Evolutionary conservation across 2,113 vertebrate species (phyloP), one percentile per base, ranked within the genome.

Genomic region (Nibea coibor): DNA sequence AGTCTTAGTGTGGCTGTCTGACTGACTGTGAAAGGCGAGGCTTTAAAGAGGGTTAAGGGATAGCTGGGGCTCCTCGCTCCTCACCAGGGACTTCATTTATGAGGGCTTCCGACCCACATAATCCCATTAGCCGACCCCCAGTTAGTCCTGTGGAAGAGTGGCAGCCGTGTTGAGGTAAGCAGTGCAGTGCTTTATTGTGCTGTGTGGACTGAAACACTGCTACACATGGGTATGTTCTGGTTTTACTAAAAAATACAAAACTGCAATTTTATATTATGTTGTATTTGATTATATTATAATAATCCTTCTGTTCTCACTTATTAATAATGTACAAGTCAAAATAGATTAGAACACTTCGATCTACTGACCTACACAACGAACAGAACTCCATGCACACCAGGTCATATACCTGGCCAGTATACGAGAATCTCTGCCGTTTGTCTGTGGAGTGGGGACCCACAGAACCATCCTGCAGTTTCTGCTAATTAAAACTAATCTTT

Each of bases 121-220:
- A 94, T 93, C 92, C 93, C 89, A 93, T 93, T 93, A 93, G 80
- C 82, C 68, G 72, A 87, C 88, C 82, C 73, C 80, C 82, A 86
- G 87, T 90, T 82, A 88, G 85, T 75, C 73, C 79, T 54, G 68
- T 43, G 79, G 72, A 82, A 79, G 80, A 87, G 63, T 78, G 79
- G 80, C 89, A 84, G 82, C 62, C 59, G 48, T 82, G 74, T 26
- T 10, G 72, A 80, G 82, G 89, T 76, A 84, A 87, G 81, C 87
- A 87, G 51, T 62, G 57, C 1, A n/a, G 43, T 35, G 53, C 58
- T 67, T 54, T 50, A 53, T 72, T 72, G 50, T 81, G 84, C 86
- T 42, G 73, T 42, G 72, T 71, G 71, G 75, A 85, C 69, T 53
- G 65, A 78, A 73, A 87, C 77, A 26, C 14, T 19, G 22, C 63